Evolutionary conservation across 2,113 vertebrate genomes (phyloP), one percentile per base, ranked within the genome.

Genomic region (Odocoileus virginianus): DNA sequence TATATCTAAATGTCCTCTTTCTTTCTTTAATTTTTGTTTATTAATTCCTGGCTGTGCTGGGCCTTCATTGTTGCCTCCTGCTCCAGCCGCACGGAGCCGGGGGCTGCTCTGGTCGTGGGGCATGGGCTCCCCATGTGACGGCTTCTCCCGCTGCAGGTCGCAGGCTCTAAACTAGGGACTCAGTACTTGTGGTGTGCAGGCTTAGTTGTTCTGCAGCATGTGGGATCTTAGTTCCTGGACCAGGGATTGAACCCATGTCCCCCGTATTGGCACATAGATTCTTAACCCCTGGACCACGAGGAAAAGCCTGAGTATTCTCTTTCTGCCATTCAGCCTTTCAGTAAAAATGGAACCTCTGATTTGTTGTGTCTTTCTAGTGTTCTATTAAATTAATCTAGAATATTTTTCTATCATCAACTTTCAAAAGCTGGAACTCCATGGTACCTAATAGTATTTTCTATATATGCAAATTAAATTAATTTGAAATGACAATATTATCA

Each of bases 401-500:
- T 64, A 87, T 82, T 89, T 45, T 78, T 78, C 60, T 21, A 74
- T 85, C 47, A 78, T 40, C 47, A 90, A 30, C 16, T 88, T 95
- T 55, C 91, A 43, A 97, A 96, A 94, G 36, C 23, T 94, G 40
- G 12, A 90, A 93, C 14, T 60, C 50, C 21, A 45, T 36, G 5
- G 28, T 85, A 90, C 0, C 30, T 81, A 67, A 87, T 13, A 85
- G 33, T 43, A 92, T 82, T 25, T 93, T 87, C 89, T 7, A 61
- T n/a, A 55, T 83, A 45, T 11, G 40, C 57, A 30, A 87, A 64
- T 95, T 87, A 85, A 64, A 93, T 89, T 91, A 82, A 87, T 83
- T 47, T 93, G 55, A 95, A 97, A 94, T 79, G 61, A 95, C 16
- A 81, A 91, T 87, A 78, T 71, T 94, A 28, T 83, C 78, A 76